phyloP scores from a whole-genome alignment of 2,888 invertebrate genomes.

The Epistrophe grossulariae region DNA sequence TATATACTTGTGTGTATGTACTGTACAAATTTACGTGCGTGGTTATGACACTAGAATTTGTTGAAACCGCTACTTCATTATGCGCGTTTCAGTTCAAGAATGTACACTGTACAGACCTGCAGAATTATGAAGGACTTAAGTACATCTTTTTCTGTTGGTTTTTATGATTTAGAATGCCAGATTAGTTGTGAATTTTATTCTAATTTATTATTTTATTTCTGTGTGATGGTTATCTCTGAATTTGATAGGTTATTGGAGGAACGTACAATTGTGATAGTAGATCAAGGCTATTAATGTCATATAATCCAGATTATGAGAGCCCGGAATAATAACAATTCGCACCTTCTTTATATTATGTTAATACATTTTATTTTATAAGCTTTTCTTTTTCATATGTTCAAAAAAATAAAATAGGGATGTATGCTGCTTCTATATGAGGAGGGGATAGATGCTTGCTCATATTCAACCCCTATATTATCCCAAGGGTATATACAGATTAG shows the following conservation, averaged over 20 bases:
- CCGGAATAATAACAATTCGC: background rate
- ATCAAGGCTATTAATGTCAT: slow-evolving; percentile 8
- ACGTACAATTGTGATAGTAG: background rate
- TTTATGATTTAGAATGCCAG: slow-evolving; percentile 1
- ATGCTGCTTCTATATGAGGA: background rate
- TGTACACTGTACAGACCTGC: background rate
- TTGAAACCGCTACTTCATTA: background rate
- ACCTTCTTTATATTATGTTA: slow-evolving; percentile 3
- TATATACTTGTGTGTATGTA: too few species aligned
- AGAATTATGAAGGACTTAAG: background rate
- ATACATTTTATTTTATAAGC: slow-evolving; percentile 8
- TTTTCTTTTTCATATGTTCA: background rate
- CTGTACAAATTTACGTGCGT: background rate
- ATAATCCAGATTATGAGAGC: background rate
- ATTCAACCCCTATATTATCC: background rate
- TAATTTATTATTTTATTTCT: slow-evolving; percentile 28
- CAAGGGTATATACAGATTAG: slow-evolving; percentile 5
- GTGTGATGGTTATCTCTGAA: background rate
- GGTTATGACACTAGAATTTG: slow-evolving; percentile 1
- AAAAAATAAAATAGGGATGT: background rate
- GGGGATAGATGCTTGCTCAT: background rate
- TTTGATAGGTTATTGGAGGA: background rate
- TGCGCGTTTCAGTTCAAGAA: background rate
- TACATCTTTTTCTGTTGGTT: background rate
- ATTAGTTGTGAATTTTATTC: slow-evolving; percentile 28